Base-by-base conservation (phyloP, 1,140 invertebrate species). In the Latrodectus geometricus region DNA sequence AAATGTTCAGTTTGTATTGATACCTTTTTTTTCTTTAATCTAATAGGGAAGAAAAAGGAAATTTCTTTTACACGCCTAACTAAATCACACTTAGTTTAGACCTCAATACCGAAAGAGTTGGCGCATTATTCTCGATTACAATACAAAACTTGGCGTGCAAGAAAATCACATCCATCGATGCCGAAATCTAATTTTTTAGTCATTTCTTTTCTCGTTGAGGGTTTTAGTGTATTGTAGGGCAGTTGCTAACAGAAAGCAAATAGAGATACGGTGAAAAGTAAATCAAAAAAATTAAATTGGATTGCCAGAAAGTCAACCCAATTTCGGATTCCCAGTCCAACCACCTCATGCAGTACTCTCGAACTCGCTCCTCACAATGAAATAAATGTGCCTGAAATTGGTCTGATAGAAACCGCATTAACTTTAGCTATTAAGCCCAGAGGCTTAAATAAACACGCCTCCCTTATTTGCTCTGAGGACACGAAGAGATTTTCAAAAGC, bases 301-400 rank as follows among this genome's bases (percentile, higher is more conserved):
- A 84, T 84, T 84, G 72, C 73, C 52, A 76, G 73, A 75, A 84
- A 84, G 81, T 84, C 81, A 84, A 84, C 81, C 81, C 81, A 84
- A 84, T 84, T 84, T 76, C 81, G n/a, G 56, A 84, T 84, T 84
- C 80, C 75, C 20, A 2, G 14, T 9, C 5, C 65, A 7, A 20
- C 72, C n/a, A 4, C 8, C 48, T 48, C 65, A 12, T 48, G 9
- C 49, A 74, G 14, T 9, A 15, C 48, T 49, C 35, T 17, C 72
- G 15, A 14, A 23, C 49, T n/a, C 35, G 11, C 52, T 76, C 54
- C 52, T 81, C 68, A 81, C 66, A 81, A 81, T 54, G 78, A 49
- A n/a, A 48, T 76, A 84, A 84, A 84, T 76, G 82, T 76, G 72
- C 82, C 73, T 76, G 82, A 84, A 84, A 84, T 84, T 84, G 82